Evolutionary conservation across 2,113 vertebrate species (phyloP).

Genomic region (Melanerpes formicivorus): DNA sequence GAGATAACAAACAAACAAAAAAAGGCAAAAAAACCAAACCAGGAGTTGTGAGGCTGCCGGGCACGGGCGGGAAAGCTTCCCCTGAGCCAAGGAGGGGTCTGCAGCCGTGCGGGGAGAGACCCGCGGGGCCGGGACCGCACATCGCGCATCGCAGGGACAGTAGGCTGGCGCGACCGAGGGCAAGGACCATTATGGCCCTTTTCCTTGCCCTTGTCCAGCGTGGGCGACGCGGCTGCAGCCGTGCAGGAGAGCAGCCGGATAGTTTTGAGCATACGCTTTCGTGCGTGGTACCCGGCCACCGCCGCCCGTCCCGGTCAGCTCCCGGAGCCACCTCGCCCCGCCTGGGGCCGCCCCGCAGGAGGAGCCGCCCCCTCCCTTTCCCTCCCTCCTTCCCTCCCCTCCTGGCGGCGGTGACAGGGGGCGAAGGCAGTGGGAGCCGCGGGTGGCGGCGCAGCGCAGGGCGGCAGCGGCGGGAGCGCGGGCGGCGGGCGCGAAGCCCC

Average conservation of each 20-base stretch:
- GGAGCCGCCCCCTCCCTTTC: background rate
- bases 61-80: fast-evolving
- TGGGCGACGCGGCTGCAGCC: background rate
- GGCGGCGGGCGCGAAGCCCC: background rate
- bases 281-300: background rate
- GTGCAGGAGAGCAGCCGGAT: background rate
- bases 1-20: background rate
- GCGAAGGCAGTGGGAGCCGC: background rate
- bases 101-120: background rate
- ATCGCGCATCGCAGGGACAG: too few relatives aligned
- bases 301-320: background rate
- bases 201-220: background rate
- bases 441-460: background rate
- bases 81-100: background rate
- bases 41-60: background rate
- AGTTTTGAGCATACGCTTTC: too few relatives aligned
- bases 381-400: background rate
- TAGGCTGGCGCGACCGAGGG: background rate
- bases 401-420: background rate
- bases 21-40: background rate
- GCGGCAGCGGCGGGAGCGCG: background rate
- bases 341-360: slow-evolving; percentile 37
- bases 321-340: background rate
- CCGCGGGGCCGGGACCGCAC: background rate
- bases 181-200: background rate